Conservation (phyloP, 2,888 invertebrate genomes). For the Trichopria drosophilae region DNA sequence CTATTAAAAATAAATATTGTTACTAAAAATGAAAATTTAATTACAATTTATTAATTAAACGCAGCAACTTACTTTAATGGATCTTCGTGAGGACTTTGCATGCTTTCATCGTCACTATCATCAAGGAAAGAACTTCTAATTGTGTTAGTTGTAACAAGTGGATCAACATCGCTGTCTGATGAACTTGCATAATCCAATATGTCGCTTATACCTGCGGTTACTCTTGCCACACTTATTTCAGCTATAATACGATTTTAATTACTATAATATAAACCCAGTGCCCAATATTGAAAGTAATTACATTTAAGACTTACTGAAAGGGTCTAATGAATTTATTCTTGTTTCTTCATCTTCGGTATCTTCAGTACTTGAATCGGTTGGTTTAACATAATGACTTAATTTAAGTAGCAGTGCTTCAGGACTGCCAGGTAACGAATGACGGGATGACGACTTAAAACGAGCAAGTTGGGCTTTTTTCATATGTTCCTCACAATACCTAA, state of each 20-base stretch:
- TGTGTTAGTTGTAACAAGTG: conserved; percentile 65
- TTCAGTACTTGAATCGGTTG: conserved; percentile 51
- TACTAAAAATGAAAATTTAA: conserved; percentile 8
- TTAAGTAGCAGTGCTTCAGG: conserved; percentile 69
- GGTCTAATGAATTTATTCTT: conserved; percentile 62
- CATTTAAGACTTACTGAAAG: conserved; percentile 62
- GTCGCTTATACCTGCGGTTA: conserved; percentile 63
- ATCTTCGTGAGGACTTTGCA: conserved; percentile 77
- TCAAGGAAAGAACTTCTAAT: conserved; percentile 69
- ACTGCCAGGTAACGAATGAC: conserved; percentile 67
- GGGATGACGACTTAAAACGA: conserved; percentile 66
- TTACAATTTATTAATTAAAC: conserved; percentile 13
- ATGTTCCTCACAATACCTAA: conserved; percentile 72
- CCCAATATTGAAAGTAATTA: not conserved
- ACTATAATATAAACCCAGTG: conserved; percentile 3
- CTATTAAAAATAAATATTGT: too few species aligned
- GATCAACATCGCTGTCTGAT: conserved; percentile 74
- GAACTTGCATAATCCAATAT: conserved; percentile 73
- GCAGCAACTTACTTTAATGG: conserved; percentile 66
- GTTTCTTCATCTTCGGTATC: conserved; percentile 60
- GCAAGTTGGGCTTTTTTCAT: conserved; percentile 67
- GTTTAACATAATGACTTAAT: conserved; percentile 67
- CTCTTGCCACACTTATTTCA: conserved; percentile 62
- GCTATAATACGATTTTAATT: conserved; percentile 51
- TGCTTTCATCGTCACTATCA: conserved; percentile 76